Percentiles rank a stretch among this genome's conserved stretches.
These are phyloP conservation scores for Trididemnum miniatum DNA, from an alignment of 23 tunicate species.

Conservation along the genomic window DNA sequence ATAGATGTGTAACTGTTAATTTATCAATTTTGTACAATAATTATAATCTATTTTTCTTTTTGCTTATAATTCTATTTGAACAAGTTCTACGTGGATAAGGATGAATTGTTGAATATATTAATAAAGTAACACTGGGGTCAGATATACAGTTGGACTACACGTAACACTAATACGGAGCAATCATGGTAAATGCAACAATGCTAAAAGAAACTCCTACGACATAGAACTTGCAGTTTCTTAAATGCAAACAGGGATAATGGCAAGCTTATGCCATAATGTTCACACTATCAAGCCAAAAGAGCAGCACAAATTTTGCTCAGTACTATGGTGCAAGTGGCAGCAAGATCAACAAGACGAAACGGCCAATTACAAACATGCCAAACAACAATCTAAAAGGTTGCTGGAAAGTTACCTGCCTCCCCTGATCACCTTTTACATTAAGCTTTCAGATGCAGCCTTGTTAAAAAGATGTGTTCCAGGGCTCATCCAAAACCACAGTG, in stretches of 20 bases:
- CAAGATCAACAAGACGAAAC: not conserved
- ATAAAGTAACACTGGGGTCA: no score
- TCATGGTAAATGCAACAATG: slow-evolving; percentile 9
- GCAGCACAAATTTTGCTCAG: slow-evolving; percentile 23
- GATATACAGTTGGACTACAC: no score
- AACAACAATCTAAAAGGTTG: slow-evolving; percentile 3
- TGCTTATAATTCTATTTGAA: no score
- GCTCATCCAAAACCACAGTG: slow-evolving; percentile 25
- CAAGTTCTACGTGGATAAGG: no score
- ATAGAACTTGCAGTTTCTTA: not conserved
- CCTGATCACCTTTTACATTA: slow-evolving; percentile 6
- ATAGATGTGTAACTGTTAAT: no score
- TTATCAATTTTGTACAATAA: no score
- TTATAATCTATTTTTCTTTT: no score
- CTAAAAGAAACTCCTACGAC: not conserved
- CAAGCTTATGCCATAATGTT: slow-evolving; percentile 18
- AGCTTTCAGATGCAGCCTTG: slow-evolving; percentile 3
- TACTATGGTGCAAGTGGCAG: not conserved
- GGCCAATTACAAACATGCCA: not conserved
- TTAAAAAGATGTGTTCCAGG: slow-evolving; percentile 23
- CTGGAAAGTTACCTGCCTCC: slow-evolving; percentile 6
- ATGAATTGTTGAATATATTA: no score
- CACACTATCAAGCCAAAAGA: not conserved
- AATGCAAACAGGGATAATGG: slow-evolving; percentile 23
- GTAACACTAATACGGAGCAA: not conserved